Evolutionary conservation across 2,797 vertebrate species (phyloP).

Genomic region (Gambelia wislizenii): DNA sequence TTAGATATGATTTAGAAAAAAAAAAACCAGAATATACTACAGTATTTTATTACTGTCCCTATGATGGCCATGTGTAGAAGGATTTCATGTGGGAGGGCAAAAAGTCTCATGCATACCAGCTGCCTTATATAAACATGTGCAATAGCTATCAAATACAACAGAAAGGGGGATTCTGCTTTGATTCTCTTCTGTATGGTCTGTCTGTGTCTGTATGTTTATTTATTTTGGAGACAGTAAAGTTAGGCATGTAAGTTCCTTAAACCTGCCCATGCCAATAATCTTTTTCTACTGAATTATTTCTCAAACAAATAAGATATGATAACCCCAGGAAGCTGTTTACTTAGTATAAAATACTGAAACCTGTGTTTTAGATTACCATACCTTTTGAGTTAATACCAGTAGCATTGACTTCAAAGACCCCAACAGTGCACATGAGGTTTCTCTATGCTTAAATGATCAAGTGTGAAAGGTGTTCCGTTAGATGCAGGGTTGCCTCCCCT

Average conservation of each 20-base stretch:
- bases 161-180: constrained; percentile 9
- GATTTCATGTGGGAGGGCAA: constrained; percentile 36
- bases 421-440: neutral
- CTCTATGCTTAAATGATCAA: neutral
- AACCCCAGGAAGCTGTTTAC: no score
- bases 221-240: neutral
- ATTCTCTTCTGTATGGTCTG: neutral
- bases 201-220: neutral
- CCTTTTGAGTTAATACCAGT: neutral
- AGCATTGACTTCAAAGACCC: neutral
- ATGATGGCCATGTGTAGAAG: constrained; percentile 27
- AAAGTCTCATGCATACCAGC: constrained; percentile 10
- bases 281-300: neutral
- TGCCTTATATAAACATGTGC: constrained; percentile 21
- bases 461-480: neutral
- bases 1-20: neutral
- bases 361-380: neutral
- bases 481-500: neutral
- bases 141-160: constrained; percentile 31
- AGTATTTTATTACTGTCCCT: constrained; percentile 17
- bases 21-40: no score
- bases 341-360: neutral
- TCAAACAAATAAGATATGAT: neutral
- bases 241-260: neutral
- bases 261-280: neutral